Evolutionary conservation across 2,888 invertebrate genomes (phyloP).

Genomic region (Corbicula japonica): DNA sequence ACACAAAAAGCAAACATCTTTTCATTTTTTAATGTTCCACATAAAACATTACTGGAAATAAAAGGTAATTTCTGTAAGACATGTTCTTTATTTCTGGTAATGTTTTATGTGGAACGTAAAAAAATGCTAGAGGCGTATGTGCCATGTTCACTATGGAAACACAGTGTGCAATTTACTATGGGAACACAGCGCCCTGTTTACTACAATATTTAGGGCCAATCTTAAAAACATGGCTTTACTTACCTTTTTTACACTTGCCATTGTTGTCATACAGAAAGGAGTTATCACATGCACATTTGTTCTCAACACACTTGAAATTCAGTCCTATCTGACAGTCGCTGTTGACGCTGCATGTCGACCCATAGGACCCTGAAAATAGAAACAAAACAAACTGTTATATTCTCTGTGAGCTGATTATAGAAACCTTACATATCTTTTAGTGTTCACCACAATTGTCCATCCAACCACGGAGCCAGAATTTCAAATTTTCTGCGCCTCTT

Average conservation of each 20-base stretch:
- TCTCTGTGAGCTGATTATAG: background rate
- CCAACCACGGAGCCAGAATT: background rate
- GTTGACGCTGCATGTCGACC: slow-evolving; percentile 43
- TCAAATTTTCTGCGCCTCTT: background rate
- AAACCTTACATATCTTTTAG: background rate
- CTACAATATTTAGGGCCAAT: background rate
- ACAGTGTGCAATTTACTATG: background rate
- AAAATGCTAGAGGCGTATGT: background rate
- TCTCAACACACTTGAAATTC: slow-evolving; percentile 36
- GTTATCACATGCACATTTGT: slow-evolving; percentile 52
- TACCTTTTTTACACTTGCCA: slow-evolving; percentile 53
- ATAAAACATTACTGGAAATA: too few relatives aligned
- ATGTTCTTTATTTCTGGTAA: background rate
- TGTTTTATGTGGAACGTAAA: background rate
- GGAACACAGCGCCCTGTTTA: background rate
- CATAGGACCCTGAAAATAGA: slow-evolving; percentile 49
- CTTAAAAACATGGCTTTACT: slow-evolving; percentile 14
- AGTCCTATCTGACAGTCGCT: slow-evolving; percentile 55
- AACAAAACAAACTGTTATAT: background rate
- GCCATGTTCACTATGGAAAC: background rate
- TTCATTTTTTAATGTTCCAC: too few relatives aligned
- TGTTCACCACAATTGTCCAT: background rate
- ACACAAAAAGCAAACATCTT: too few relatives aligned
- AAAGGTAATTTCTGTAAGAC: too few relatives aligned
- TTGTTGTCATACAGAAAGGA: slow-evolving; percentile 49